These are phyloP conservation scores for Panagrolaimus sp. DNA, from an alignment of 1,140 invertebrate genomes.

Conservation along the genomic window DNA sequence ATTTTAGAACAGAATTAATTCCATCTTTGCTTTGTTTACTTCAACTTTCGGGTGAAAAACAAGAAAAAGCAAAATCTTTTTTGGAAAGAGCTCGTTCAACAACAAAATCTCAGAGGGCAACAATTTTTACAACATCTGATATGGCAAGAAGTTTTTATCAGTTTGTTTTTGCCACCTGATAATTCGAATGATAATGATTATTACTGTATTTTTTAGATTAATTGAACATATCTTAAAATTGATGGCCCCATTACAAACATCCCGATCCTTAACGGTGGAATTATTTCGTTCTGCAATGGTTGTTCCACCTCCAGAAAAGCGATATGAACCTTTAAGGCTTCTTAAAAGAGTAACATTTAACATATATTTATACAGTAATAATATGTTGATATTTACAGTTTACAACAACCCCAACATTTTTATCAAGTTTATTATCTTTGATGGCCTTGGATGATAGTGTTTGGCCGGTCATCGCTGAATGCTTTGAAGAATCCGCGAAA, in stretches of 20 bases:
- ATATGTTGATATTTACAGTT: too few species aligned
- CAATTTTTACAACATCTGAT: constrained; percentile 3
- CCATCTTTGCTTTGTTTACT: background rate
- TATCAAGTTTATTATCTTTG: background rate
- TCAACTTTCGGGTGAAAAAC: background rate
- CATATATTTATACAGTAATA: too few species aligned
- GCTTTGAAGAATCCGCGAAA: constrained; percentile 7
- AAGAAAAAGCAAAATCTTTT: constrained; percentile 5
- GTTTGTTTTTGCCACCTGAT: background rate
- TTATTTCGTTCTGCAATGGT: constrained; percentile 9
- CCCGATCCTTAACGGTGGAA: constrained; percentile 3
- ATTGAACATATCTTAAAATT: constrained; percentile 11
- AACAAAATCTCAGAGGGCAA: background rate
- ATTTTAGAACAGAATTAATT: constrained; percentile 1
- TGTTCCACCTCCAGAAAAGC: background rate
- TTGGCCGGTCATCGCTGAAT: constrained; percentile 5
- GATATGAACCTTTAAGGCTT: background rate
- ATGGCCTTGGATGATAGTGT: constrained; percentile 4
- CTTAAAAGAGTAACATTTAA: background rate
- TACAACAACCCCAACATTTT: background rate
- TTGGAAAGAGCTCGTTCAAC: background rate
- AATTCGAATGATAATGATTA: too few species aligned
- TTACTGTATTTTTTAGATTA: background rate
- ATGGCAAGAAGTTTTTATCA: constrained; percentile 1
- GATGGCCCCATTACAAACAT: background rate